Percentiles rank a stretch among this genome's conserved stretches.
These are phyloP conservation scores for Drosophila kurseongensis DNA, from an alignment of 1,140 invertebrate genomes.

Conservation along the genomic window DNA sequence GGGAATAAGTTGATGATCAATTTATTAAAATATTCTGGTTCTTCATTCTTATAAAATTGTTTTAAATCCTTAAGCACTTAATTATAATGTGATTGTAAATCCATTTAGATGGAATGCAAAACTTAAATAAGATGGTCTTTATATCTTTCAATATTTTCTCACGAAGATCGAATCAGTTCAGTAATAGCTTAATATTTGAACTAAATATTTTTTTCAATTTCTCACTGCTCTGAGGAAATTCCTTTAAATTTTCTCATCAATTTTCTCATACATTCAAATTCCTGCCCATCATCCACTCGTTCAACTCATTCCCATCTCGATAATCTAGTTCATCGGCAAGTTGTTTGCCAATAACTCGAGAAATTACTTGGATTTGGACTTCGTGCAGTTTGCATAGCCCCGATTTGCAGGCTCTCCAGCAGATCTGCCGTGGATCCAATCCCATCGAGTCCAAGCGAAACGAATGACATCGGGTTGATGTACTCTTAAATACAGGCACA, in stretches of 20 bases:
- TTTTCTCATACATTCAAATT: conserved; percentile 8
- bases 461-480: conserved; percentile 67
- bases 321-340: conserved; percentile 32
- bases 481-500: conserved; percentile 57
- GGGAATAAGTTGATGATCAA: no score
- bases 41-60: no score
- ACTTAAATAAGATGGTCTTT: no score
- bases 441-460: conserved; percentile 12
- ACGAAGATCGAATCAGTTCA: no score
- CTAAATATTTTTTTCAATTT: background rate
- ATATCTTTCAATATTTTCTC: no score
- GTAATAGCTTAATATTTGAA: no score
- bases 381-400: conserved; percentile 33
- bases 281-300: conserved; percentile 32
- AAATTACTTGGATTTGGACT: conserved; percentile 33
- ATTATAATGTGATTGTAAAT: no score
- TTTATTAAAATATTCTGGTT: no score
- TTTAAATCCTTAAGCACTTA: no score
- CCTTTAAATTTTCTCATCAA: conserved; percentile 5
- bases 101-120: no score
- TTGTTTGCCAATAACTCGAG: conserved; percentile 47
- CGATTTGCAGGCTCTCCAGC: conserved; percentile 42
- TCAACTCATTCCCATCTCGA: conserved; percentile 21
- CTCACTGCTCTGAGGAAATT: background rate
- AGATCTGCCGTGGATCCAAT: conserved; percentile 12